Percentiles rank a stretch among this genome's conserved stretches.
These are phyloP conservation scores for Procambarus virginalis DNA, from an alignment of 1,140 invertebrate genomes.

Conservation along the genomic window DNA sequence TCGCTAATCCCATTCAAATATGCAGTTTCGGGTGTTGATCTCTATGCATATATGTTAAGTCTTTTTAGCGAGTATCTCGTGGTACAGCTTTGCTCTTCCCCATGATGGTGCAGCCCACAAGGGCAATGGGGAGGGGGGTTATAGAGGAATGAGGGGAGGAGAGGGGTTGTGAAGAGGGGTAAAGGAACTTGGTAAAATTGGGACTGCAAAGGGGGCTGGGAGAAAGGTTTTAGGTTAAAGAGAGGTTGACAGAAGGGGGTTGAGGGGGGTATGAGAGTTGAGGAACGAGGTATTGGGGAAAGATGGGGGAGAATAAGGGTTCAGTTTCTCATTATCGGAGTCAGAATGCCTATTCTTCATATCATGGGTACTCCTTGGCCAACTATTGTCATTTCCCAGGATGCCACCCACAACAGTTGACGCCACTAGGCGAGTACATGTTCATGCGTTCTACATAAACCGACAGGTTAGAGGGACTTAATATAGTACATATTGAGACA, in stretches of 20 bases:
- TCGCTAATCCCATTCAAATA: constrained; percentile 47
- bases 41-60: constrained; percentile 59
- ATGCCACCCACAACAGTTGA: no score
- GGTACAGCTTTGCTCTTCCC: not conserved
- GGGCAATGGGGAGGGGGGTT: not conserved
- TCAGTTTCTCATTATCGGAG: no score
- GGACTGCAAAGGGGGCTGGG: not conserved
- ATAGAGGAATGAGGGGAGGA: not conserved
- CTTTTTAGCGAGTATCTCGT: constrained; percentile 28
- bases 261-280: not conserved
- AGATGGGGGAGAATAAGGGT: not conserved
- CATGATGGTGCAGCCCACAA: not conserved
- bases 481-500: no score
- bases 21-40: constrained; percentile 40
- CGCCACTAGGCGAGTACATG: no score
- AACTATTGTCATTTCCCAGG: no score
- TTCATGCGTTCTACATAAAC: no score
- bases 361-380: no score
- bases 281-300: no score
- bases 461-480: no score
- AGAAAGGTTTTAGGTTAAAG: not conserved
- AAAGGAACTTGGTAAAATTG: not conserved
- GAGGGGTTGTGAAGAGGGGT: not conserved
- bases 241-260: not conserved
- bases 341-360: no score